phyloP scores from a whole-genome alignment of 2,888 invertebrate genomes.

The Ditula angustiorana region DNA sequence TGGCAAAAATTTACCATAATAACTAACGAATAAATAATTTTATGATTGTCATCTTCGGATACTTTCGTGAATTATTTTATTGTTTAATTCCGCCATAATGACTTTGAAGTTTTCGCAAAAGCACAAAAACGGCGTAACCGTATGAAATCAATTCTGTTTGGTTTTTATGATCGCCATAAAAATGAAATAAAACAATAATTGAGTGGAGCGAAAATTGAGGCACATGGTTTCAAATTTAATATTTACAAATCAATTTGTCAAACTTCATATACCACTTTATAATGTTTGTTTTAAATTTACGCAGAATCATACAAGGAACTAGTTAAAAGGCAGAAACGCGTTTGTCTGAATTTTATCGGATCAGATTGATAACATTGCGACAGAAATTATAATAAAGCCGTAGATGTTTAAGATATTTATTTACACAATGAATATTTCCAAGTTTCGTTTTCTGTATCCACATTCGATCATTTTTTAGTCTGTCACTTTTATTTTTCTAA shows the following conservation, averaged over 20 bases:
- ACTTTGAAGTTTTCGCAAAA: not conserved
- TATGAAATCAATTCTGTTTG: constrained; percentile 2
- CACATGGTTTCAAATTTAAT: not conserved
- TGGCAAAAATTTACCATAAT: too few species aligned
- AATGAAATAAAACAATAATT: constrained; percentile 12
- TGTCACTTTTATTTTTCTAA: not conserved
- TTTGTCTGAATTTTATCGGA: too few species aligned
- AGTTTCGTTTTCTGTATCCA: too few species aligned
- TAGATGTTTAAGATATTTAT: too few species aligned
- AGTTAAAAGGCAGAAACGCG: too few species aligned
- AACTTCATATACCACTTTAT: not conserved
- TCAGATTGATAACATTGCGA: too few species aligned
- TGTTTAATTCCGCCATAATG: not conserved
- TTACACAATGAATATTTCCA: too few species aligned
- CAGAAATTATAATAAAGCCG: too few species aligned
- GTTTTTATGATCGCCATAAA: constrained; percentile 10
- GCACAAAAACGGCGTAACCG: not conserved
- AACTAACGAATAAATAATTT: not conserved
- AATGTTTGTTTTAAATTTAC: not conserved
- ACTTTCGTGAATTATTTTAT: not conserved
- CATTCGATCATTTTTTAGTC: too few species aligned
- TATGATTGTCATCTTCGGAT: constrained; percentile 8
- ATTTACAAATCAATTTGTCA: not conserved
- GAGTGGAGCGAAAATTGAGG: not conserved
- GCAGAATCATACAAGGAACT: not conserved